Evolutionary conservation across 2,797 vertebrate species (phyloP).

Genomic region (Myotis vivesi): DNA sequence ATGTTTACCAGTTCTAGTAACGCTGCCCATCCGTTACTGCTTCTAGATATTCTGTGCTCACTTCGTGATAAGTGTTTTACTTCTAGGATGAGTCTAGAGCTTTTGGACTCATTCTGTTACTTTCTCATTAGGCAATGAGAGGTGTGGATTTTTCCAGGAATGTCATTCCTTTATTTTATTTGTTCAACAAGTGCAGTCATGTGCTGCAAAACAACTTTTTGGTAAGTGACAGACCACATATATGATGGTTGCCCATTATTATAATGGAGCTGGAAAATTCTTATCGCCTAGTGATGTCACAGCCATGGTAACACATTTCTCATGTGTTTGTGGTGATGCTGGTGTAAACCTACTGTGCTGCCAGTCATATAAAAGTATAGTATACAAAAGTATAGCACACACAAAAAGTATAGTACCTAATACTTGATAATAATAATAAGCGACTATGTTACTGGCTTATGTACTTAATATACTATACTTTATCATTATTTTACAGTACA

Average conservation of each 20-base stretch:
- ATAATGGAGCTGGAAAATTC: not conserved
- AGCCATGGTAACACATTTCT: not conserved
- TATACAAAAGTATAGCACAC: not conserved
- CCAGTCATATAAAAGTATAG: not conserved
- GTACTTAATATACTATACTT: not conserved
- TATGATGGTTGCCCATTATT: not conserved
- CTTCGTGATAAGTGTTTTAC: not conserved
- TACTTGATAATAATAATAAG: not conserved
- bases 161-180: not conserved
- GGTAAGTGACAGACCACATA: not conserved
- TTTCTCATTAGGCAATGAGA: not conserved
- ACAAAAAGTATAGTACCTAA: not conserved
- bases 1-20: not conserved
- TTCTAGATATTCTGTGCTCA: not conserved
- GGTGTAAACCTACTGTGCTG: not conserved
- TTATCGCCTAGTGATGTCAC: not conserved
- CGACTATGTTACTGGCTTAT: not conserved
- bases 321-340: not conserved
- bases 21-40: not conserved
- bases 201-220: not conserved
- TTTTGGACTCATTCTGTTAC: not conserved
- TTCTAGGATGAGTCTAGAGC: not conserved
- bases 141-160: not conserved
- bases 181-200: not conserved
- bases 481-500: not conserved